Conservation (phyloP, 1,140 invertebrate species). For the Mercenaria mercenaria region DNA sequence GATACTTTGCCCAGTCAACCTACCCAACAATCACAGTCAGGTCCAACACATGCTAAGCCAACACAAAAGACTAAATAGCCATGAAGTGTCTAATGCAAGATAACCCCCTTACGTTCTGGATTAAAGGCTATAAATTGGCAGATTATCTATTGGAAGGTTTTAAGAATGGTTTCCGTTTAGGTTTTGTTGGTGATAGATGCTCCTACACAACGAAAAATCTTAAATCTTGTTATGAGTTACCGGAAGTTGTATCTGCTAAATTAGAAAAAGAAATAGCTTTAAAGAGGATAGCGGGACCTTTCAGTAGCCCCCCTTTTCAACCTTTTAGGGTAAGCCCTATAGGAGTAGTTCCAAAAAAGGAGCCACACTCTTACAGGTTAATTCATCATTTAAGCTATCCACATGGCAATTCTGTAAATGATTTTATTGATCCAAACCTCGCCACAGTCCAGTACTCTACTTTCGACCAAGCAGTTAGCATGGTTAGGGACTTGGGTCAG, state of each 20-base stretch:
- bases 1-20: background rate
- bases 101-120: background rate
- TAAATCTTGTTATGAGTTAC: background rate
- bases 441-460: slow-evolving; percentile 58
- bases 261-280: background rate
- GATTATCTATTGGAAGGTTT: slow-evolving; percentile 26
- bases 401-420: slow-evolving; percentile 55
- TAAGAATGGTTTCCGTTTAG: slow-evolving; percentile 17
- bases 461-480: slow-evolving; percentile 29
- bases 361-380: background rate
- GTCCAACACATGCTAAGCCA: background rate
- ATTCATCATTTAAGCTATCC: slow-evolving; percentile 68
- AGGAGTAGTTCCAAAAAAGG: slow-evolving; percentile 37
- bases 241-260: background rate
- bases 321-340: background rate
- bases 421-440: slow-evolving; percentile 45
- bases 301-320: background rate
- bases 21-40: background rate
- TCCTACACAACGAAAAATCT: slow-evolving; percentile 3
- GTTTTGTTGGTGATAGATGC: slow-evolving; percentile 1
- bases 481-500: background rate
- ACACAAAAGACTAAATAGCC: background rate
- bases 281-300: slow-evolving; percentile 13
- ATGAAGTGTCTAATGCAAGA: background rate
- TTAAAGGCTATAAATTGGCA: background rate